Conservation (phyloP, 2,888 invertebrate species). For the Biston stratarius region DNA sequence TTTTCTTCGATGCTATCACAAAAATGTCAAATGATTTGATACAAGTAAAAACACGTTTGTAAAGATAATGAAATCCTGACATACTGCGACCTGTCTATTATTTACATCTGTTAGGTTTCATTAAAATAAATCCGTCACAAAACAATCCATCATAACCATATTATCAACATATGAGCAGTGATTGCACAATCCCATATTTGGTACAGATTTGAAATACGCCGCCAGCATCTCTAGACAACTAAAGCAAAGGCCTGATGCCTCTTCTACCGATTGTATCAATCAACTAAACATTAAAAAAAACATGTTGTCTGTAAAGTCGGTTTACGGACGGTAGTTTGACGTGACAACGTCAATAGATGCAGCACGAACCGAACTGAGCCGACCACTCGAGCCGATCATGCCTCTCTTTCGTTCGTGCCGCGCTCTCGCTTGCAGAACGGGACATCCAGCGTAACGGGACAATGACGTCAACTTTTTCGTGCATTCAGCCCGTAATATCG, state of each 20-base stretch:
- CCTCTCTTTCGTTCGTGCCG: no score
- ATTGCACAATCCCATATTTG: constrained; percentile 61
- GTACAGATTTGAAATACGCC: constrained; percentile 74
- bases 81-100: constrained; percentile 44
- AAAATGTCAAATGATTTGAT: constrained; percentile 42
- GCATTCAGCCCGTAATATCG: no score
- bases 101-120: constrained; percentile 50
- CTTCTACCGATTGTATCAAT: constrained; percentile 64
- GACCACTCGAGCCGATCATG: no score
- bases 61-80: constrained; percentile 19
- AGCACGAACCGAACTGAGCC: no score
- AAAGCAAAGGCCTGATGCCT: constrained; percentile 64
- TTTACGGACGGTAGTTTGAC: no score
- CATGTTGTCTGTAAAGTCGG: no score
- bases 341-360: no score
- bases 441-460: no score
- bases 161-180: constrained; percentile 51
- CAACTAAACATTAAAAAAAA: constrained; percentile 47
- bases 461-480: no score
- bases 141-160: constrained; percentile 57
- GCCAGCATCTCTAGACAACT: constrained; percentile 74
- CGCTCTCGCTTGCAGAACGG: no score
- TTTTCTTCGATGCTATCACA: constrained; percentile 49
- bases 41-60: constrained; percentile 34
- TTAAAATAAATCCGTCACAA: constrained; percentile 52